These are phyloP conservation scores for Synanthedon vespiformis DNA, from an alignment of 2,888 invertebrate species.

Conservation along the genomic window DNA sequence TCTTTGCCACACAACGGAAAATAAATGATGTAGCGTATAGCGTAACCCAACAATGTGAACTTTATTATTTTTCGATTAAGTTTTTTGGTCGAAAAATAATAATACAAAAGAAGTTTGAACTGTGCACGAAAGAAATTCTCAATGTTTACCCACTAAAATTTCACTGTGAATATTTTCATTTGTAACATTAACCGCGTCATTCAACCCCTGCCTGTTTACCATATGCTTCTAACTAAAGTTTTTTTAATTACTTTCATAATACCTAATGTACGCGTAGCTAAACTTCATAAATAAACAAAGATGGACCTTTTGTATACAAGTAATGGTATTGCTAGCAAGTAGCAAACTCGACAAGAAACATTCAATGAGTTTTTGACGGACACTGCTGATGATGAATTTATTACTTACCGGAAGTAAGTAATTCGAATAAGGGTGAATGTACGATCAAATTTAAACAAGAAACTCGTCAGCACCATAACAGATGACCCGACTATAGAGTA, in stretches of 20 bases:
- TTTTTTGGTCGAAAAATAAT: constrained; percentile 20
- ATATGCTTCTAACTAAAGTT: too few species aligned
- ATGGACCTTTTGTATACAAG: too few species aligned
- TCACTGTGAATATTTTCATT: background rate
- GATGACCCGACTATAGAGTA: background rate
- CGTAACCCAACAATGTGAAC: constrained; percentile 25
- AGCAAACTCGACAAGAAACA: too few species aligned
- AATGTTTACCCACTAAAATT: background rate
- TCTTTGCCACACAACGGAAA: constrained; percentile 52
- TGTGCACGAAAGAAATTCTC: too few species aligned
- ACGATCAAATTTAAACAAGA: too few species aligned
- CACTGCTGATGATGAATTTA: background rate
- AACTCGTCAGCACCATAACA: background rate
- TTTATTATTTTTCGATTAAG: constrained; percentile 52
- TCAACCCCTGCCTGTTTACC: too few species aligned
- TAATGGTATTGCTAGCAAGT: too few species aligned
- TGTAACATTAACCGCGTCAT: too few species aligned
- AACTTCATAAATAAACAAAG: too few species aligned
- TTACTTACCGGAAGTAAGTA: constrained; percentile 1
- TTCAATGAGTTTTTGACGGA: too few species aligned
- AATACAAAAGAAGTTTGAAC: background rate
- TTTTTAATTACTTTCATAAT: too few species aligned
- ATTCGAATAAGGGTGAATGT: background rate
- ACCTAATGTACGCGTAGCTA: too few species aligned
- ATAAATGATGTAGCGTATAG: constrained; percentile 59